phyloP scores from a whole-genome alignment of 2,888 invertebrate genomes.

The Hemithea aestivaria region DNA sequence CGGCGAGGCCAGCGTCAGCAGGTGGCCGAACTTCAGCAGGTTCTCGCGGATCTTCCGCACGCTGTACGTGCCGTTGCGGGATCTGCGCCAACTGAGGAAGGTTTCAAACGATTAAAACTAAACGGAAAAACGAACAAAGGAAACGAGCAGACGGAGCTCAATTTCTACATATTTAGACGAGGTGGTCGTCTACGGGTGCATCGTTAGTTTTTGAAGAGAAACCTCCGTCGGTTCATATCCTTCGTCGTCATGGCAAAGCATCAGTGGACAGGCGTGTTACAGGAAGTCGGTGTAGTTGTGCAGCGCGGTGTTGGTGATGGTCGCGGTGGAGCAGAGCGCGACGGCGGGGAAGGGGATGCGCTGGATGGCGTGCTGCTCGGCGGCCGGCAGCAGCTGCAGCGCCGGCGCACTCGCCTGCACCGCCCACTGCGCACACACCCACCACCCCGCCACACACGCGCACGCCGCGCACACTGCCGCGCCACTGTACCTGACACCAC shows the following conservation, averaged over 20 bases:
- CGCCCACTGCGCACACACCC: background rate
- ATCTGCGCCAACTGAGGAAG: background rate
- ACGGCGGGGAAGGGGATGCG: slow-evolving; percentile 78
- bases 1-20: slow-evolving; percentile 11
- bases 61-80: slow-evolving; percentile 4
- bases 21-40: slow-evolving; percentile 11
- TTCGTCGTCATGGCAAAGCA: background rate
- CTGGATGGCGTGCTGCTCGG: background rate
- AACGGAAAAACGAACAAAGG: too few species aligned
- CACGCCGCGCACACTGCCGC: background rate
- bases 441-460: background rate
- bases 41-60: background rate
- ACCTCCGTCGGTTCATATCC: background rate
- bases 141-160: too few species aligned
- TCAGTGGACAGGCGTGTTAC: slow-evolving; percentile 1
- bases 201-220: too few species aligned
- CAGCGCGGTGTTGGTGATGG: slow-evolving; percentile 6
- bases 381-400: slow-evolving; percentile 1
- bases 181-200: too few species aligned
- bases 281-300: slow-evolving; percentile 1
- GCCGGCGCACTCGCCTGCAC: background rate
- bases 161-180: too few species aligned
- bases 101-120: too few species aligned
- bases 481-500: background rate
- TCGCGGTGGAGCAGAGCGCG: slow-evolving; percentile 65